Base-by-base conservation (phyloP, 2,113 vertebrate genomes). In the Lagopus muta region DNA sequence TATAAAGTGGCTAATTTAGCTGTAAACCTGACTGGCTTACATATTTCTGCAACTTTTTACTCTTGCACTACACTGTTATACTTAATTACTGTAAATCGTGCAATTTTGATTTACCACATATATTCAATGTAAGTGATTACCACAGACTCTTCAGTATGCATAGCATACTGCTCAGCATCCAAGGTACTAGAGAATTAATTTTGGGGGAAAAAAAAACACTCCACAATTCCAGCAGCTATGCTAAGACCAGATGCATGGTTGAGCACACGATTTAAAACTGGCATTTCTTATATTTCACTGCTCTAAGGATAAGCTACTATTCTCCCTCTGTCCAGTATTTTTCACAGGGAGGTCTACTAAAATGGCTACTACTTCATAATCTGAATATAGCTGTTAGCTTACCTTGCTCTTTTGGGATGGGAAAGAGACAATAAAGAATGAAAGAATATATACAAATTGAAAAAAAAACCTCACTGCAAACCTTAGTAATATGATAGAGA, bases 1-100 rank as follows among this genome's bases (percentile, higher is more conserved):
- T 62, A 80, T 47, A 27, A 92, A 93, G 75, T 47, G 55, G 50
- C 82, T 93, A 66, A 92, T 91, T 86, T 78, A 92, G 72, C 79
- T 91, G 91, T 86, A 89, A 91, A 88, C 69, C 65, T 57, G 42
- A 91, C 38, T 66, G 55, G 79, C 57, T 69, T 91, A 93, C 45
- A 67, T 17, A 91, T 94, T 91, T 73, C 85, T 74, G 42, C 69
- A 88, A 82, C 34, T 92, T 86, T 83, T 82, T 42, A 28, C 61
- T 66, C 30, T 30, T 70, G 48, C 34, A 42, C 40, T 72, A 79
- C 60, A 72, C 17, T 36, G 40, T 48, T 88, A 40, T 5, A 55
- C 57, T 75, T 69, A 40, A 40, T 70, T 83, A 60, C 18, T 78
- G 43, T 43, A 93, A 86, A 86, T 55, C 28, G 61, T 52, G 64